A percentile compares a stretch with the other conserved stretches of the same genome.
Conservation (phyloP, 2,888 invertebrate species). For the Lottia scabra region DNA sequence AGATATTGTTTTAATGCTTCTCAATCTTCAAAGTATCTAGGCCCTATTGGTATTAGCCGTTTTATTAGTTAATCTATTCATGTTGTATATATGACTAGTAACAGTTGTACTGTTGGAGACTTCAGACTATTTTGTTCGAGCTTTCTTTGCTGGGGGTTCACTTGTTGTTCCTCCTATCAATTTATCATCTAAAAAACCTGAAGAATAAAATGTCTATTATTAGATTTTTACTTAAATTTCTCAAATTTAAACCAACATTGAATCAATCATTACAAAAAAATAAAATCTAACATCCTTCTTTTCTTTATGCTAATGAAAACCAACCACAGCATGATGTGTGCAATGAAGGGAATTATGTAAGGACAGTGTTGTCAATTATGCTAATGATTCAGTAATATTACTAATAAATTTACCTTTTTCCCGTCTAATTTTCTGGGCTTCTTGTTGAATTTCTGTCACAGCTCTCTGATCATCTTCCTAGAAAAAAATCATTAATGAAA, state of each 20-base stretch:
- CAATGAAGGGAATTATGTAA: background rate
- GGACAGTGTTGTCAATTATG: no score
- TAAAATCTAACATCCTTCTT: no score
- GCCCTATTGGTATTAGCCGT: no score
- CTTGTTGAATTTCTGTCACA: slow-evolving; percentile 51
- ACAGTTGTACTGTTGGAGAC: no score
- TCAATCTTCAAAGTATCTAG: no score
- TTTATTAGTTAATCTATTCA: no score
- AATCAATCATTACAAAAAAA: no score
- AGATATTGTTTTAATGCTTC: no score
- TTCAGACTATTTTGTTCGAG: background rate
- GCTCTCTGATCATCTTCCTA: slow-evolving; percentile 62
- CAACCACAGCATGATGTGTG: background rate
- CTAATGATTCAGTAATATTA: no score
- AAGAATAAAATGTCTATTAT: slow-evolving; percentile 4
- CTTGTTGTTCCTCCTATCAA: slow-evolving; percentile 49
- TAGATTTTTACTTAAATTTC: no score
- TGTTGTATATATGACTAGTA: no score
- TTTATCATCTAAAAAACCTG: slow-evolving; percentile 47
- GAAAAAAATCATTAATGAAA: slow-evolving; percentile 10
- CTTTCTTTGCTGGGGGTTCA: slow-evolving; percentile 41
- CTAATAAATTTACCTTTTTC: slow-evolving; percentile 44
- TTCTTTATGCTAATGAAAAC: background rate
- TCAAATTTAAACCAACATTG: no score
- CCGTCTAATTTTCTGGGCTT: slow-evolving; percentile 44